phyloP scores from a whole-genome alignment of 1,140 invertebrate species.

The Caenorhabditis elegans region DNA sequence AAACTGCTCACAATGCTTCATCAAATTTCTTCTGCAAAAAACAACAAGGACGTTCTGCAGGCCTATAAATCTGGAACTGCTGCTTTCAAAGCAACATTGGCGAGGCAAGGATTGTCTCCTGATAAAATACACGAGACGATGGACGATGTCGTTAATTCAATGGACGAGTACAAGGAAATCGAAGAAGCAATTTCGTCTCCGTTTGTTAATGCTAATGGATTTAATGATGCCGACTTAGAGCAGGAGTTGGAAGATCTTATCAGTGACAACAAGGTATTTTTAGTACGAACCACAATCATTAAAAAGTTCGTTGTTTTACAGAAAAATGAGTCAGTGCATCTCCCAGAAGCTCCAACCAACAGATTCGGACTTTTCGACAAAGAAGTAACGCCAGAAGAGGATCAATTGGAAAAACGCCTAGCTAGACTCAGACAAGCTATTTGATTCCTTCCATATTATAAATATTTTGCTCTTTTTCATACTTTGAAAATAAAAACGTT shows the following conservation, averaged over 20 bases:
- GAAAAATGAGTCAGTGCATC: background rate
- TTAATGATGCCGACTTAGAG: conserved; percentile 48
- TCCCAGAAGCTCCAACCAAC: conserved; percentile 32
- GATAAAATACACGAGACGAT: conserved; percentile 63
- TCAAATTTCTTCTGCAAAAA: conserved; percentile 57
- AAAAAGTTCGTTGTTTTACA: background rate
- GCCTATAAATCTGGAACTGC: conserved; percentile 57
- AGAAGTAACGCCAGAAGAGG: conserved; percentile 49
- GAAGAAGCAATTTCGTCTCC: conserved; percentile 50
- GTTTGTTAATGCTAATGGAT: background rate
- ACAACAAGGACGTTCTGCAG: conserved; percentile 60
- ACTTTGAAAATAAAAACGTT: background rate
- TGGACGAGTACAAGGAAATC: conserved; percentile 57
- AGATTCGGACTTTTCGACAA: conserved; percentile 46
- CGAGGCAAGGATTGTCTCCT: conserved; percentile 55
- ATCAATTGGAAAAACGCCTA: background rate
- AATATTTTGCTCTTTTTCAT: background rate
- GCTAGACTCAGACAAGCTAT: background rate
- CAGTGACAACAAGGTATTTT: conserved; percentile 10
- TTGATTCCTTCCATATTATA: background rate
- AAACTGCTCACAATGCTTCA: conserved; percentile 56
- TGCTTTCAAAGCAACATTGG: conserved; percentile 60
- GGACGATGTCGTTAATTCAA: conserved; percentile 58
- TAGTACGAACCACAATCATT: no score
- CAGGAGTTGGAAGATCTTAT: conserved; percentile 54